These are phyloP conservation scores for Oryzias sinensis DNA, from an alignment of 2,797 vertebrate genomes.

Conservation along the genomic window DNA sequence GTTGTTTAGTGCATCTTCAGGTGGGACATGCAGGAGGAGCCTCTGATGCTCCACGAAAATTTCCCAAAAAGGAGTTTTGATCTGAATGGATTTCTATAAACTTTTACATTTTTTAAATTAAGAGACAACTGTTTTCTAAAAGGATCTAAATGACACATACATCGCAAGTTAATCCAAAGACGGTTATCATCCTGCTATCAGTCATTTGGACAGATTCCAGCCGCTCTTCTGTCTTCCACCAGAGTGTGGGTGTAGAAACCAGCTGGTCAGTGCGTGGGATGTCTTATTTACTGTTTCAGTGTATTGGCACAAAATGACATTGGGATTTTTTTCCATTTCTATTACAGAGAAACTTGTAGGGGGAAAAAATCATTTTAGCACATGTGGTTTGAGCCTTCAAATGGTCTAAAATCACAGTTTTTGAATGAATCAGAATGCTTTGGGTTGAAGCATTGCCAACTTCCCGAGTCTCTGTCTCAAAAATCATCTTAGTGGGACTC, in stretches of 20 bases:
- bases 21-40: too few relatives aligned
- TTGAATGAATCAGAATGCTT: too few relatives aligned
- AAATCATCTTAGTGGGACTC: conserved; percentile 11
- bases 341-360: conserved; percentile 20
- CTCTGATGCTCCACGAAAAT: too few relatives aligned
- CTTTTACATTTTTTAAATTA: background rate
- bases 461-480: conserved; percentile 7
- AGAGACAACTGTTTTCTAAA: background rate
- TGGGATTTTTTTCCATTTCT: conserved; percentile 55
- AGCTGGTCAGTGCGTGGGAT: conserved; percentile 78
- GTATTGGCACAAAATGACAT: conserved; percentile 55
- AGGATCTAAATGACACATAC: conserved; percentile 4
- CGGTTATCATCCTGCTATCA: conserved; percentile 58
- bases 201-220: conserved; percentile 64
- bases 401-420: conserved; percentile 18
- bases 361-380: conserved; percentile 3
- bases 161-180: conserved; percentile 49
- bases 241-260: conserved; percentile 75
- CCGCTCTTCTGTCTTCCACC: conserved; percentile 68
- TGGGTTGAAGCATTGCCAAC: conserved; percentile 1
- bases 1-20: too few relatives aligned
- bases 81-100: too few relatives aligned
- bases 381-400: conserved; percentile 12
- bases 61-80: too few relatives aligned
- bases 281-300: conserved; percentile 73